Evolutionary conservation across 2,888 invertebrate species (phyloP).

Genomic region (Mythimna impura): DNA sequence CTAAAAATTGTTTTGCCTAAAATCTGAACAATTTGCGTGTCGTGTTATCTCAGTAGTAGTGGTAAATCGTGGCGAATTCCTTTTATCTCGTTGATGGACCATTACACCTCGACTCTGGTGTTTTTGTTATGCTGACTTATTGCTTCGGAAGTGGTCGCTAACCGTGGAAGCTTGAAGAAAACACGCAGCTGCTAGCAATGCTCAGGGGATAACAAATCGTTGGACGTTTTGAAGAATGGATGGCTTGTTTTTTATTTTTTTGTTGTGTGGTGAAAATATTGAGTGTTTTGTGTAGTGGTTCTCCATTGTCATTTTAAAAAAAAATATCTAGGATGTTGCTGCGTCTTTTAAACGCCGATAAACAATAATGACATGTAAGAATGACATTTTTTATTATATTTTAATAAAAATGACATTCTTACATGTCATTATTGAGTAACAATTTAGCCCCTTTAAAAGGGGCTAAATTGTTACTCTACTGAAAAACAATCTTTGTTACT

Average conservation of each 20-base stretch:
- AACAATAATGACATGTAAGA: neutral
- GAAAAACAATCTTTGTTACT: too few species aligned
- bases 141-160: slow-evolving; percentile 28
- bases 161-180: slow-evolving; percentile 21
- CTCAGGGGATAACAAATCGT: slow-evolving; percentile 39
- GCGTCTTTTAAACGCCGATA: neutral
- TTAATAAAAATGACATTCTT: too few species aligned
- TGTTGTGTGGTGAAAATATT: neutral
- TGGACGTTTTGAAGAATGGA: slow-evolving; percentile 37
- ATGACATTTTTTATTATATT: too few species aligned
- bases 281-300: neutral
- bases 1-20: neutral
- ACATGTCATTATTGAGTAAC: too few species aligned
- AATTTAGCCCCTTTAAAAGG: too few species aligned
- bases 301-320: neutral
- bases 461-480: too few species aligned
- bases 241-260: slow-evolving; percentile 11
- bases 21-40: slow-evolving; percentile 35
- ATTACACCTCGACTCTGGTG: slow-evolving; percentile 48
- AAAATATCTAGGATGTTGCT: neutral
- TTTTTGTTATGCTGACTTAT: slow-evolving; percentile 62
- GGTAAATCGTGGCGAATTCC: slow-evolving; percentile 43
- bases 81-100: slow-evolving; percentile 59
- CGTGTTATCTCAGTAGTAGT: slow-evolving; percentile 30
- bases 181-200: slow-evolving; percentile 44